phyloP scores from a whole-genome alignment of 2,113 vertebrate genomes.

The Rhinopithecus roxellana region DNA sequence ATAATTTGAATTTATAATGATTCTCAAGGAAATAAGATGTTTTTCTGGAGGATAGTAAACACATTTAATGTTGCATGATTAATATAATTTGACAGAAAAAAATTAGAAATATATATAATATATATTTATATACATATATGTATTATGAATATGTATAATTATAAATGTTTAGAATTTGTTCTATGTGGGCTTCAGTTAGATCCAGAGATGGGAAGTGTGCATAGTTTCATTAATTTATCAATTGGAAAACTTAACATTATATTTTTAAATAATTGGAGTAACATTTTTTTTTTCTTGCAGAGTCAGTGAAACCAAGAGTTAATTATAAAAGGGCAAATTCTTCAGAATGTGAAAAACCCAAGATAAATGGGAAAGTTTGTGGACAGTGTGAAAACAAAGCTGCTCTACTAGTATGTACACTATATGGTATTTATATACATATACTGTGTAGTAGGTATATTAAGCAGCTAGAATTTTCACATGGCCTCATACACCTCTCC shows the following conservation, averaged over 20 bases:
- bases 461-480: accelerated
- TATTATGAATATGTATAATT: background rate
- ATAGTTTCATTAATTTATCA: background rate
- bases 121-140: background rate
- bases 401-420: conserved; percentile 84
- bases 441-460: too few relatives aligned
- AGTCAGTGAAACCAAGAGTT: conserved; percentile 61
- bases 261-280: background rate
- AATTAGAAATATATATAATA: background rate
- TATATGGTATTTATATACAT: too few relatives aligned
- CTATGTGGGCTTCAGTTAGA: background rate
- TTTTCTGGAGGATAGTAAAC: background rate
- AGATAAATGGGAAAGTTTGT: conserved; percentile 79
- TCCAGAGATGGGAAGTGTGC: background rate
- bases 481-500: background rate
- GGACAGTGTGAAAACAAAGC: conserved; percentile 85
- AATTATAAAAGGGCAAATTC: conserved; percentile 54
- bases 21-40: background rate
- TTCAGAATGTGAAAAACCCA: conserved; percentile 71
- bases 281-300: conserved; percentile 66
- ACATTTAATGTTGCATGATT: background rate
- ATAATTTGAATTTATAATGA: background rate
- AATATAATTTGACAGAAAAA: conserved; percentile 3
- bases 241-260: background rate
- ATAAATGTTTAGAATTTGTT: background rate